phyloP scores from a whole-genome alignment of 2,888 invertebrate genomes.

The Synergus laeviventris region DNA sequence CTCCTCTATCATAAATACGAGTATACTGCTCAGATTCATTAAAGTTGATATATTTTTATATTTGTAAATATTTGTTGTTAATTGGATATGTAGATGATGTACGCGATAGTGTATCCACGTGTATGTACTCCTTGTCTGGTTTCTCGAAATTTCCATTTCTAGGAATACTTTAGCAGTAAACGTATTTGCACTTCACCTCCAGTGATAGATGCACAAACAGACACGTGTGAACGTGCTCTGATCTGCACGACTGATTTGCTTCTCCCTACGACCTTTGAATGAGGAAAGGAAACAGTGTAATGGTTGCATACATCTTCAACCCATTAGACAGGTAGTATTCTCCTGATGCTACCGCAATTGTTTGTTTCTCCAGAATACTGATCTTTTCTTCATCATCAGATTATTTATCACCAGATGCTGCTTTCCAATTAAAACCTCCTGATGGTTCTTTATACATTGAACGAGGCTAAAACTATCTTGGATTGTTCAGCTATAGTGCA shows the following conservation, averaged over 20 bases:
- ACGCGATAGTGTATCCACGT: not conserved
- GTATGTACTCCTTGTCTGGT: not conserved
- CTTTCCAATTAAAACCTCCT: not conserved
- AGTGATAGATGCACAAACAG: slow-evolving; percentile 55
- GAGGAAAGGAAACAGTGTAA: slow-evolving; percentile 31
- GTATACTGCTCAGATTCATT: no score
- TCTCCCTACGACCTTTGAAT: slow-evolving; percentile 25
- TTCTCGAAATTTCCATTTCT: slow-evolving; percentile 29
- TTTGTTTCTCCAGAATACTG: not conserved
- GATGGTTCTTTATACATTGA: not conserved
- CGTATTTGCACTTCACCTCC: slow-evolving; percentile 68
- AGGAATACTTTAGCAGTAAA: slow-evolving; percentile 52
- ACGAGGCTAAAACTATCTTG: slow-evolving; percentile 1
- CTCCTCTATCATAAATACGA: no score
- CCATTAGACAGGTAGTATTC: slow-evolving; percentile 28
- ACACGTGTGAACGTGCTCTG: slow-evolving; percentile 49
- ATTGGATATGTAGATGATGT: not conserved
- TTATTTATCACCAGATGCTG: no score
- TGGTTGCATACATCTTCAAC: slow-evolving; percentile 26
- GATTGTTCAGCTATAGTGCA: slow-evolving; percentile 21
- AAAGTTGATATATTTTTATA: no score
- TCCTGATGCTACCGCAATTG: slow-evolving; percentile 2
- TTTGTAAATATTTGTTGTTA: not conserved
- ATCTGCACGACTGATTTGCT: slow-evolving; percentile 38
- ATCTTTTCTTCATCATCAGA: no score